phyloP scores from a whole-genome alignment of 2,113 vertebrate genomes.

The Rhodinocichla rosea region DNA sequence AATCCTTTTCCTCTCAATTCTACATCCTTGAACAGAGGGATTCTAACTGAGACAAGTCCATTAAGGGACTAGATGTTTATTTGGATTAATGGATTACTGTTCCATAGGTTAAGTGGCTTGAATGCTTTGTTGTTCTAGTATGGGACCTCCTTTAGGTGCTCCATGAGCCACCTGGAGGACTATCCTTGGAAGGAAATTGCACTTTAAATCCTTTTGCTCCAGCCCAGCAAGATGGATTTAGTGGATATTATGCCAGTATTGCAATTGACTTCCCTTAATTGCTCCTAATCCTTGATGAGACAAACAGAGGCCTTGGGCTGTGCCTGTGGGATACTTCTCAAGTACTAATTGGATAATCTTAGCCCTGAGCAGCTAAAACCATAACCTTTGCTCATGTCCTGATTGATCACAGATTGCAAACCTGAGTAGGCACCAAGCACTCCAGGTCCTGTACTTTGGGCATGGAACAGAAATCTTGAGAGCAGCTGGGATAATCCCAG shows the following conservation, averaged over 20 bases:
- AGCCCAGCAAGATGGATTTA: not conserved
- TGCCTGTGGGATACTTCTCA: not conserved
- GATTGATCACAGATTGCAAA: not conserved
- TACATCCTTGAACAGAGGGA: not conserved
- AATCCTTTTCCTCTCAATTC: not conserved
- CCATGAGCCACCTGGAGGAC: not conserved
- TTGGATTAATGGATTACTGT: not conserved
- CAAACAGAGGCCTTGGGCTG: not conserved
- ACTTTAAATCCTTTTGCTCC: not conserved
- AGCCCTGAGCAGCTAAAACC: not conserved
- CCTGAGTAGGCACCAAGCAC: not conserved
- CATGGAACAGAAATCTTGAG: not conserved
- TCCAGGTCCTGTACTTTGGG: not conserved
- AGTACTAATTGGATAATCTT: not conserved
- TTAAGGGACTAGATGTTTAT: not conserved
- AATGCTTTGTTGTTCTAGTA: not conserved
- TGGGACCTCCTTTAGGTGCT: not conserved
- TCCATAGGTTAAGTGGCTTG: fast-evolving
- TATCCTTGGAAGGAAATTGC: not conserved
- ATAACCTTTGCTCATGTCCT: not conserved
- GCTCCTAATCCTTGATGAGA: not conserved
- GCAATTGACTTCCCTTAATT: not conserved
- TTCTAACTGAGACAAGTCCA: not conserved
- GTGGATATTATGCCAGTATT: not conserved
- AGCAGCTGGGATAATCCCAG: not conserved